Percentiles rank a stretch among this genome's conserved stretches.
phyloP scores from a whole-genome alignment of 2,113 vertebrate genomes.

The Spilogale gracilis region DNA sequence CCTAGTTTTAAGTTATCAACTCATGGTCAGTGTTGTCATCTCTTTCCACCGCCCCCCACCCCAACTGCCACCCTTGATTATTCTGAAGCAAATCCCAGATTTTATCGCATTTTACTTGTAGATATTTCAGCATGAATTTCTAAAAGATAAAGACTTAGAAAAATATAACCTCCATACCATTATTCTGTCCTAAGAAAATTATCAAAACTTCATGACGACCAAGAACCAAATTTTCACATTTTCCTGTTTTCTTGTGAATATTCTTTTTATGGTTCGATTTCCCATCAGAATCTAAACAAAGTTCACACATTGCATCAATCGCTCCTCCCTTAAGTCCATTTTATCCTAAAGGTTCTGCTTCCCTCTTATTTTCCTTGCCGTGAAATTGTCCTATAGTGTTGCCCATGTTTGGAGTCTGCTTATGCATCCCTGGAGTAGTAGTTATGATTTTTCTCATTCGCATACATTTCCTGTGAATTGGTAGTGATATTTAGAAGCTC shows the following conservation, averaged over 20 bases:
- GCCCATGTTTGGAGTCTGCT: background rate
- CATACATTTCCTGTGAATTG: background rate
- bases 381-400: background rate
- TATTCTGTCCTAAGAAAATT: background rate
- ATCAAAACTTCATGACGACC: background rate
- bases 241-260: background rate
- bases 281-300: background rate
- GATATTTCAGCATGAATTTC: background rate
- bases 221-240: background rate
- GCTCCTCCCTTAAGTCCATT: background rate
- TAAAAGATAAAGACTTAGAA: background rate
- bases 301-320: background rate
- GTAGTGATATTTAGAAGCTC: conserved; percentile 3
- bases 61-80: background rate
- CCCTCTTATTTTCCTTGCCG: background rate
- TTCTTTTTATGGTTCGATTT: background rate
- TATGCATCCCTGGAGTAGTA: background rate
- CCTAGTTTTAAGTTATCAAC: background rate
- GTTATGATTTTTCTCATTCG: background rate
- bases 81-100: background rate
- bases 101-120: background rate
- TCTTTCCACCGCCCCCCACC: rapidly evolving
- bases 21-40: background rate
- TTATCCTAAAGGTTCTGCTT: background rate
- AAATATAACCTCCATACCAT: background rate